Conservation (phyloP, 2,797 vertebrate genomes). For the Acipenser transmontanus region DNA sequence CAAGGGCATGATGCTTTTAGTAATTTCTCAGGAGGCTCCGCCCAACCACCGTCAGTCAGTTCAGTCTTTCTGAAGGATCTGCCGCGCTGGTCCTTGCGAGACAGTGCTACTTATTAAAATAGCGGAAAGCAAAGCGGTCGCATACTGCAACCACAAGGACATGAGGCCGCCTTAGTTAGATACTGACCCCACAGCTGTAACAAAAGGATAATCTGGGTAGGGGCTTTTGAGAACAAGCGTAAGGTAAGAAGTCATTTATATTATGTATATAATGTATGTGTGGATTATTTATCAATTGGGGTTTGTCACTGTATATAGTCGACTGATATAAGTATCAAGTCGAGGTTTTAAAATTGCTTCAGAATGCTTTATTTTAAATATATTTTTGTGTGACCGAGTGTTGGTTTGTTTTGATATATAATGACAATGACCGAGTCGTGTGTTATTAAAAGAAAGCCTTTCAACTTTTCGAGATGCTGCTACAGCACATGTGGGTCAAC, state of each 20-base stretch:
- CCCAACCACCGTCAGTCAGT: constrained; percentile 6
- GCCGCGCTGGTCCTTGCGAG: not conserved
- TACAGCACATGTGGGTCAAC: too few species aligned
- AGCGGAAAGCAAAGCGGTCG: constrained; percentile 16
- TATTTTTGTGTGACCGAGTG: too few species aligned
- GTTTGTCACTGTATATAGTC: too few species aligned
- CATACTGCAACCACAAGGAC: constrained; percentile 19
- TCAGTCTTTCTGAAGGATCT: constrained; percentile 14
- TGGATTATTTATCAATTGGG: too few species aligned
- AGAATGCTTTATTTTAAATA: too few species aligned
- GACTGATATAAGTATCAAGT: too few species aligned
- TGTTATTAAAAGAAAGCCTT: too few species aligned
- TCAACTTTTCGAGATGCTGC: too few species aligned
- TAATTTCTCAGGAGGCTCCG: constrained; percentile 14
- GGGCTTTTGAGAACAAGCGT: constrained; percentile 14
- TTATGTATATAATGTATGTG: too few species aligned
- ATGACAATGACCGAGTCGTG: too few species aligned
- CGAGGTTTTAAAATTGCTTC: too few species aligned
- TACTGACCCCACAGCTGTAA: constrained; percentile 21
- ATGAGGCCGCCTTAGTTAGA: constrained; percentile 23
- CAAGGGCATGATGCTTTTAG: constrained; percentile 2
- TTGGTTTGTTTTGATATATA: too few species aligned
- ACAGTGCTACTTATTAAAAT: not conserved
- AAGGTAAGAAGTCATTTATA: constrained; percentile 7
- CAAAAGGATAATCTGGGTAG: constrained; percentile 16